These are phyloP conservation scores for Patagioenas fasciata DNA, from an alignment of 2,113 vertebrate genomes.

Conservation along the genomic window DNA sequence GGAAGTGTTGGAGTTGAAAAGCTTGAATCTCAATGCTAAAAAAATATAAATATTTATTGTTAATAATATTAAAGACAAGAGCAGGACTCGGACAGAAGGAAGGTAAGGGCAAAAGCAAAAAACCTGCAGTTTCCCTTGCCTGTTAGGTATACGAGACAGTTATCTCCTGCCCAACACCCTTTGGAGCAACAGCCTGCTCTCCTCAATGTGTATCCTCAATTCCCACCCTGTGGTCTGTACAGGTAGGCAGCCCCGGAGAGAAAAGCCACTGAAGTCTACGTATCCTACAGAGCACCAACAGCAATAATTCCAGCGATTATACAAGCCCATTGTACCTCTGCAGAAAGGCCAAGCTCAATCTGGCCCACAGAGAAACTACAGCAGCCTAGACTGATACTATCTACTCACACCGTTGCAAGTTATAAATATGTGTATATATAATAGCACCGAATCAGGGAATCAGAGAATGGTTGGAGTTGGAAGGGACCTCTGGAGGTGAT, in stretches of 20 bases:
- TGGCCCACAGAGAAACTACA: not conserved
- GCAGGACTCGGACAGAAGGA: not conserved
- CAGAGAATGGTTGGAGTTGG: too few species aligned
- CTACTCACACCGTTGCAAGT: not conserved
- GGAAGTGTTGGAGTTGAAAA: not conserved
- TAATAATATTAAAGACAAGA: not conserved
- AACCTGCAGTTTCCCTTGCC: not conserved
- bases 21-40: not conserved
- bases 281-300: accelerated
- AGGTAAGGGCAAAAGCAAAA: not conserved
- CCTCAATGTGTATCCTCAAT: not conserved
- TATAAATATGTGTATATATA: not conserved
- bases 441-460: not conserved
- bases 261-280: not conserved
- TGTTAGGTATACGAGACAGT: accelerated
- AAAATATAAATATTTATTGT: not conserved
- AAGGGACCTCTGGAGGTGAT: too few species aligned
- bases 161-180: not conserved
- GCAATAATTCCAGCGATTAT: not conserved
- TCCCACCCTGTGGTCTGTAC: not conserved
- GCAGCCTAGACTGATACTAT: not conserved
- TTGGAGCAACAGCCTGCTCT: not conserved
- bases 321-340: not conserved
- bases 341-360: not conserved
- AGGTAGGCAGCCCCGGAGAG: not conserved